Evolutionary conservation across 2,113 vertebrate genomes (phyloP), one percentile per base, ranked within the genome.

Genomic region (Callipepla californica): DNA sequence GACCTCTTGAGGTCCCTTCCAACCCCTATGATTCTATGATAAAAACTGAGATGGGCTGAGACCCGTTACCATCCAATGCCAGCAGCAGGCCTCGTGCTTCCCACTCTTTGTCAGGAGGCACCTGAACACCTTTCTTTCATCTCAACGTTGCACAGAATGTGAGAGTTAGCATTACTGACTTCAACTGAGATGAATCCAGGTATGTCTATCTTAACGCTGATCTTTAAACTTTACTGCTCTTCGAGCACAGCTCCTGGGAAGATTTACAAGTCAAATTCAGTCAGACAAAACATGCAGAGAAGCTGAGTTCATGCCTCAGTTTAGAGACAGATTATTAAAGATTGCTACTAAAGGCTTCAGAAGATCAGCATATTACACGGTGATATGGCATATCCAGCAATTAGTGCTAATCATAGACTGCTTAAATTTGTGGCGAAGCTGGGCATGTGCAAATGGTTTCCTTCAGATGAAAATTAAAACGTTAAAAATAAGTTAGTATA

Each of bases 281-380:
- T 76, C 59, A 77, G 47, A 40, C 67, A 69, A 73, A 91, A 59
- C 55, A 42, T 40, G 47, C 7, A 4, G 40, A 91, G 63, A 77
- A 77, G 36, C 40, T 0, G 42, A 93, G 42, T 89, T 95, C 55
- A 92, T 70, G 76, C 36, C 1, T 0, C 68, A 77, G 59, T 87
- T 93, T 59, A 91, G 50, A 78, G 78, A 82, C 50, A 92, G 89
- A 91, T 87, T 92, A 89, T 87, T 85, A 89, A 91, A 92, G 84
- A 87, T 91, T 87, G 55, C 59, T 73, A 15, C 62, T 72, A 51
- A 58, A 85, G 44, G 48, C 81, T 96, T 92, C 89, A 85, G 91
- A 87, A 82, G 66, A 94, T 92, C 59, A 87, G 36, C n/a, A 22
- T 73, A 69, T 79, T 90, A 79, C 74, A 58, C 11, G 45, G 66